Base-by-base conservation (phyloP, 1,140 invertebrate species). In the Nasonia longicornis region DNA sequence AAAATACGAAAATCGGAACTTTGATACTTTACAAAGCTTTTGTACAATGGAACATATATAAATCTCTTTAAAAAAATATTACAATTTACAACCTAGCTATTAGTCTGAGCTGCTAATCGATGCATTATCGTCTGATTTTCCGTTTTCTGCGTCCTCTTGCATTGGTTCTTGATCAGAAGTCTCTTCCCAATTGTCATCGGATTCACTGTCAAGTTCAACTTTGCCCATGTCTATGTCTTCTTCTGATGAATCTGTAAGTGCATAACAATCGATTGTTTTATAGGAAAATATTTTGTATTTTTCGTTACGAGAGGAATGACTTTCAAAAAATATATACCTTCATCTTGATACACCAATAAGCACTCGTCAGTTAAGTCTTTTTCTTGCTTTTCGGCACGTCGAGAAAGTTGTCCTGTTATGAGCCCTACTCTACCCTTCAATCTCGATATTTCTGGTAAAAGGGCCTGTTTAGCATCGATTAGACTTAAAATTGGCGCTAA, bases 401-500 rank as follows among this genome's bases (percentile, higher is more conserved):
- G 87, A 71, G 88, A 89, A 78, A 93, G 90, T 87, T 93, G 93
- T 63, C 92, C 91, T 42, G 93, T 89, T 38, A 93, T 83, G 26
- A 94, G 89, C 83, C 92, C 92, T 38, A 94, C 88, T 63, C 93
- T 91, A 14, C 93, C 94, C 83, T 88, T 89, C 70, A 94, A 88
- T 86, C 90, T 91, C 14, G 89, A 91, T 74, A 94, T 85, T 77
- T 93, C 92, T 8, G 91, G 88, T 31, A 94, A 86, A 29, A 93
- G 88, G 10, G 85, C 86, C 80, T 93, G 86, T 81, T 94, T 91
- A 29, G 91, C 91, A 83, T 94, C 92, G 29, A 95, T 92, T n/a
- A 92, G 90, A 71, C 91, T 92, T 67, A 95, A 88, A 70, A 93
- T 91, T 7, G 93, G 91, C 48, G 90, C 89, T 58, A 95, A 88